Percentiles rank a stretch among this genome's conserved stretches.
These are phyloP conservation scores for Mustelus asterias DNA, from an alignment of 2,113 vertebrate species.

Conservation along the genomic window DNA sequence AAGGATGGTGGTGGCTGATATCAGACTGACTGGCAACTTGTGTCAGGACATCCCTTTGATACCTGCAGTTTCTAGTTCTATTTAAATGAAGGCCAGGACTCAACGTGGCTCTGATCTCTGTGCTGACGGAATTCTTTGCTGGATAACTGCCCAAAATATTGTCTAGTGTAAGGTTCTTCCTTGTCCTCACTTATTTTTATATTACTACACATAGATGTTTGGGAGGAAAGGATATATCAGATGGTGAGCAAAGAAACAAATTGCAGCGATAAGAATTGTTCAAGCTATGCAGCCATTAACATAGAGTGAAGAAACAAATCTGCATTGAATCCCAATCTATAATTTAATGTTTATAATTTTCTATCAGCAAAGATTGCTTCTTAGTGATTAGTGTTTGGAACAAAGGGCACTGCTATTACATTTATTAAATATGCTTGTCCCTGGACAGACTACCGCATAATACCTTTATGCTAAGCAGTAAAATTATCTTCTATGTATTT, in stretches of 20 bases:
- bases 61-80: background rate
- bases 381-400: background rate
- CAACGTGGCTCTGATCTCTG: background rate
- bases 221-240: background rate
- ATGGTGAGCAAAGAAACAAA: slow-evolving; percentile 10
- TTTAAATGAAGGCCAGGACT: background rate
- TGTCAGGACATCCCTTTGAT: background rate
- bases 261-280: background rate
- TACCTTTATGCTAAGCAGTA: background rate
- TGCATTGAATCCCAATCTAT: slow-evolving; percentile 23
- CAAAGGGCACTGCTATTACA: background rate
- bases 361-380: background rate
- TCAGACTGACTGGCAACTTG: background rate
- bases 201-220: background rate
- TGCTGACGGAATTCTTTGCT: background rate
- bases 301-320: slow-evolving; percentile 16
- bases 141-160: background rate
- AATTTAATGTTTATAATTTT: background rate
- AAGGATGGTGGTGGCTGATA: background rate
- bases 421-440: background rate
- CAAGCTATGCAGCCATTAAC: background rate
- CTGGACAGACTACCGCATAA: background rate
- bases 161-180: background rate
- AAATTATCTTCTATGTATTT: background rate
- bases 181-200: background rate